phyloP scores from a whole-genome alignment of 2,113 vertebrate genomes.

The Nothobranchius kuhntae region DNA sequence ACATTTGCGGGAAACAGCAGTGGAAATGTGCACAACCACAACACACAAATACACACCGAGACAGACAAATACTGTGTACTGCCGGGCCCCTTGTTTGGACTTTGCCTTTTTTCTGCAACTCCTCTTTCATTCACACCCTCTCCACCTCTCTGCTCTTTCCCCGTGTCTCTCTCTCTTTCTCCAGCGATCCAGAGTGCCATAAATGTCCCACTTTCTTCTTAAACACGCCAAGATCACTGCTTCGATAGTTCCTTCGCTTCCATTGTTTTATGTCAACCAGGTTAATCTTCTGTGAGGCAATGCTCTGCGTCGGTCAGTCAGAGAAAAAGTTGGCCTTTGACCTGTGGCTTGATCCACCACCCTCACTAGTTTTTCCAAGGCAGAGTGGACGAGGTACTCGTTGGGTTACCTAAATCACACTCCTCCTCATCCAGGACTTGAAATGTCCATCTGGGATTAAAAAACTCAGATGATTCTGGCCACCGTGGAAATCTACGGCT shows the following conservation, averaged over 20 bases:
- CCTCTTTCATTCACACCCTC: slow-evolving; percentile 10
- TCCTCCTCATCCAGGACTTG: slow-evolving; percentile 22
- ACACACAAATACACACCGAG: slow-evolving; percentile 43
- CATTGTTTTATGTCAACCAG: slow-evolving; percentile 50
- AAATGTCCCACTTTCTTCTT: slow-evolving; percentile 54
- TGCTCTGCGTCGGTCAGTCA: slow-evolving; percentile 70
- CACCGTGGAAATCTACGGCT: slow-evolving; percentile 28
- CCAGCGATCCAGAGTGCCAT: slow-evolving; percentile 42
- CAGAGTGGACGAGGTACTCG: slow-evolving; percentile 49
- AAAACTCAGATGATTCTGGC: slow-evolving; percentile 29
- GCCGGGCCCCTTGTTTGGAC: slow-evolving; percentile 33
- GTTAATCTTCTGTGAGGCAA: slow-evolving; percentile 74
- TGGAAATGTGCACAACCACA: slow-evolving; percentile 75
- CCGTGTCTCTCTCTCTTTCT: slow-evolving; percentile 27
- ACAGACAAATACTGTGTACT: slow-evolving; percentile 52
- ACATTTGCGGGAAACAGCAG: slow-evolving; percentile 72
- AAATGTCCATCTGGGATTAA: slow-evolving; percentile 20
- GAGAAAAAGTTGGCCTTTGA: slow-evolving; percentile 48
- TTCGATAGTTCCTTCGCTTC: slow-evolving; percentile 22
- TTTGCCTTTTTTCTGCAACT: slow-evolving; percentile 38
- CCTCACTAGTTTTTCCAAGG: slow-evolving; percentile 35
- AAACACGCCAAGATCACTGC: slow-evolving; percentile 24
- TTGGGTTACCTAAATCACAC: slow-evolving; percentile 37
- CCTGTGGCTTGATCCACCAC: slow-evolving; percentile 46
- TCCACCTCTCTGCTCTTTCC: slow-evolving; percentile 5